A percentile compares a stretch with the other conserved stretches of the same genome.
phyloP scores from a whole-genome alignment of 92 coral and sea anemone genomes.

The Desmophyllum pertusum region DNA sequence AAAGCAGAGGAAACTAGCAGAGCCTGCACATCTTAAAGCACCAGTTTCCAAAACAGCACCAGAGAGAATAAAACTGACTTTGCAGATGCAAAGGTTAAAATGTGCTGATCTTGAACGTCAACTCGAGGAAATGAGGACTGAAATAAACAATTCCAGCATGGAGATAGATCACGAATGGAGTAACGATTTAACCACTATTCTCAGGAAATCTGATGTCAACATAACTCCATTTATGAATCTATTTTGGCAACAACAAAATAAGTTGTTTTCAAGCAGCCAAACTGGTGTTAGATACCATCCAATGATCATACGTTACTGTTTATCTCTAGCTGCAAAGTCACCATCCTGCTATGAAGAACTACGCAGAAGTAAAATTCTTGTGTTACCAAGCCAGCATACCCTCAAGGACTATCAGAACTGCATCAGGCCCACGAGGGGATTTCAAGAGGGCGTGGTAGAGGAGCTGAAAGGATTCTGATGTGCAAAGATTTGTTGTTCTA shows the following conservation, averaged over 20 bases:
- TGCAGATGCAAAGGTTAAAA: conserved; percentile 65
- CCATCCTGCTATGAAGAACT: conserved; percentile 68
- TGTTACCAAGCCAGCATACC: conserved; percentile 59
- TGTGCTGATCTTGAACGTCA: conserved; percentile 64
- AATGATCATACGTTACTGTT: conserved; percentile 53
- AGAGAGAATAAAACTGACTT: conserved; percentile 50
- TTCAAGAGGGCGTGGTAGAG: conserved; percentile 18
- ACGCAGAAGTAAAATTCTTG: conserved; percentile 50
- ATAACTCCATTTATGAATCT: conserved; percentile 55
- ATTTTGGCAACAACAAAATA: conserved; percentile 69
- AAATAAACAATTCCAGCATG: conserved; percentile 60
- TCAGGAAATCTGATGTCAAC: conserved; percentile 26
- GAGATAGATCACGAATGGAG: conserved; percentile 47
- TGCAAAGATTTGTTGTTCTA: conserved; percentile 27
- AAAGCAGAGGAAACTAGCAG: conserved; percentile 30
- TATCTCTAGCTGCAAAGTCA: conserved; percentile 63
- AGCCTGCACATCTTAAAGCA: conserved; percentile 58
- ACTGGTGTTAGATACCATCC: conserved; percentile 59
- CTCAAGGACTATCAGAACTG: conserved; percentile 57
- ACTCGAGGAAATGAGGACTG: conserved; percentile 59
- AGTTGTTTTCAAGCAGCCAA: conserved; percentile 33
- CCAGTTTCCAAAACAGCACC: conserved; percentile 64
- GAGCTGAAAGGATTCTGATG: conserved; percentile 37
- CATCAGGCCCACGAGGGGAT: conserved; percentile 53
- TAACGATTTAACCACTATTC: conserved; percentile 49